Base-by-base conservation (phyloP, 2,113 vertebrate species). In the Chamaea fasciata region DNA sequence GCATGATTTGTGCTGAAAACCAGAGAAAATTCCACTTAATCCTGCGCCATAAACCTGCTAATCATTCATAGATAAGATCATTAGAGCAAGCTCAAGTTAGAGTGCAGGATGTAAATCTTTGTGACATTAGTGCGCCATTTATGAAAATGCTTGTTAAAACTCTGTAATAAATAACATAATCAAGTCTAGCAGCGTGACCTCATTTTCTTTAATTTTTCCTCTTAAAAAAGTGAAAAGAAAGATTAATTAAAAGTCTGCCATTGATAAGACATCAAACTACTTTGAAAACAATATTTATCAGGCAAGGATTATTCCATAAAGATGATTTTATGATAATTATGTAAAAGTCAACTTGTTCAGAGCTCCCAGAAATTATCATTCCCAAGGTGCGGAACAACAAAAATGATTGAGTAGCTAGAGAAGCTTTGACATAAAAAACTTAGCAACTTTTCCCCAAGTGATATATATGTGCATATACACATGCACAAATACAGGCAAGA, bases 51-150 rank as follows among this genome's bases (percentile, higher is more conserved):
- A 94, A 96, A 84, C 37, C 73, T 96, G 31, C 56, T 95, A 92
- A 95, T 96, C 42, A 65, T 71, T 92, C 92, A 24, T 74, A 96
- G 83, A 96, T 96, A 97, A 96, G 84, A 80, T 91, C 57, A 80
- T 68, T 85, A 87, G 41, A 91, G 68, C n/a, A 94, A 79, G 41
- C 52, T 59, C 59, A 90, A 90, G 47, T 92, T 85, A 75, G 35
- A 91, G 11, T 44, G 71, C 81, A 71, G 82, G 35, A 91, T 57
- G 73, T 94, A 92, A 96, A 95, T 91, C 49, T 91, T 90, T 93
- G 73, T 91, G 80, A 83, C 68, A 49, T 89, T 78, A 85, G 46
- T 57, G 56, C 90, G 49, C 52, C 15, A 63, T 59, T 44, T 80
- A 81, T 64, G 56, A 94, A 94, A 92, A 78, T 49, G 17, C 84